Base-by-base conservation (phyloP, 2,113 vertebrate genomes). In the Ctenodactylus gundi region DNA sequence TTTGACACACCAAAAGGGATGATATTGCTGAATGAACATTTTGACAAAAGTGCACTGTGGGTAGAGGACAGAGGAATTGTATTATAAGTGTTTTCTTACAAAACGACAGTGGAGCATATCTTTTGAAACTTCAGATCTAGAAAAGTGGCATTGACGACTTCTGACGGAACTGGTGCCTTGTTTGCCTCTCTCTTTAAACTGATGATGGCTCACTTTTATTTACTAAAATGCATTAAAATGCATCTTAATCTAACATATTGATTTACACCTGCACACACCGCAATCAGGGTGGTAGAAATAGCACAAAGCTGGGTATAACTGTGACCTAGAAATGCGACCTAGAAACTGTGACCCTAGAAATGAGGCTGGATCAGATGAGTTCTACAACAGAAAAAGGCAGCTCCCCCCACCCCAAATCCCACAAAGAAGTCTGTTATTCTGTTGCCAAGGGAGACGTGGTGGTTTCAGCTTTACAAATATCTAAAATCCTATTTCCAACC, bases 41-140 rank as follows among this genome's bases (percentile, higher is more conserved):
- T 41, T 67, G 51, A 31, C 58, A 27, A 11, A 82, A 10, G 4
- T 18, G 44, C 39, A 83, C 81, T 90, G 78, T 29, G 78, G 67
- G 82, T 6, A 94, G 88, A 67, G 11, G 17, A 72, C 90, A 83
- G 55, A 81, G 34, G 4, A 21, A 46, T 49, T 92, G 41, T 53
- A 21, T n/a, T 41, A 64, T 25, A 53, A 94, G 77, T 51, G 14
- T 64, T 76, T 96, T 49, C 53, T 86, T 95, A 94, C 18, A 90
- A 93, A 96, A 86, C 3, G 70, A 9, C 76, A n/a, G 3, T 67
- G 58, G 78, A 94, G n/a, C 51, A 36, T 4, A 0, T 36, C 4
- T 49, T 84, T 67, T 57, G 18, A 57, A 90, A n/a, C 88, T 68
- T 94, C 2, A 73, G 51, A 17, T 53, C n/a, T 53, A 23, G 34